These are phyloP conservation scores for Hippasteria phrygiana DNA, from an alignment of 53 echinoderm and acorn worm species.

Conservation along the genomic window DNA sequence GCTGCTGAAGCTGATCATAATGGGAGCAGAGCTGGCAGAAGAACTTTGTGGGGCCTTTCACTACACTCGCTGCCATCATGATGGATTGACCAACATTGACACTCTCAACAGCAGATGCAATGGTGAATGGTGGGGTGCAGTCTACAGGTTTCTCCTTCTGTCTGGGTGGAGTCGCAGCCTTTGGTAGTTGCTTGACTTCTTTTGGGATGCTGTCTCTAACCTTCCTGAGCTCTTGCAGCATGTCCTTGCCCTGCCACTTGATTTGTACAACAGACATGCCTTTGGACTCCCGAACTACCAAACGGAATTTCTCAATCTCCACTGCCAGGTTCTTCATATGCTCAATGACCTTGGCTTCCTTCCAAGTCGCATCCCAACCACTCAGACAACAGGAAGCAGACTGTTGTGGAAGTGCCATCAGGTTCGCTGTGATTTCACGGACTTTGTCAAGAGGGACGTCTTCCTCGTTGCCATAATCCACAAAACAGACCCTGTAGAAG, in stretches of 20 bases:
- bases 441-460: conserved; percentile 71
- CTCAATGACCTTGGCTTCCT: conserved; percentile 50
- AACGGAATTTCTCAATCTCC: conserved; percentile 77
- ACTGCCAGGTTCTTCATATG: conserved; percentile 70
- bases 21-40: conserved; percentile 74
- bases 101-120: conserved; percentile 55
- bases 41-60: conserved; percentile 82
- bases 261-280: conserved; percentile 91
- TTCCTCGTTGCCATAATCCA: conserved; percentile 95
- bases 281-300: conserved; percentile 66
- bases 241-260: conserved; percentile 74
- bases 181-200: conserved; percentile 44
- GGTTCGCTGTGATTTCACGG: conserved; percentile 72
- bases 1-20: conserved; percentile 50
- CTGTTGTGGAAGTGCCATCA: conserved; percentile 81
- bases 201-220: conserved; percentile 41
- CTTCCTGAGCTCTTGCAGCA: conserved; percentile 67
- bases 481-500: conserved; percentile 82
- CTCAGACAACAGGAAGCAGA: conserved; percentile 85
- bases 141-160: conserved; percentile 54
- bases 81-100: conserved; percentile 58
- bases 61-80: conserved; percentile 74
- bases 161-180: conserved; percentile 35
- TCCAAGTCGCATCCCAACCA: conserved; percentile 73
- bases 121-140: conserved; percentile 32